Conservation (phyloP, 1,140 invertebrate species). For the Liolophura sinensis region DNA sequence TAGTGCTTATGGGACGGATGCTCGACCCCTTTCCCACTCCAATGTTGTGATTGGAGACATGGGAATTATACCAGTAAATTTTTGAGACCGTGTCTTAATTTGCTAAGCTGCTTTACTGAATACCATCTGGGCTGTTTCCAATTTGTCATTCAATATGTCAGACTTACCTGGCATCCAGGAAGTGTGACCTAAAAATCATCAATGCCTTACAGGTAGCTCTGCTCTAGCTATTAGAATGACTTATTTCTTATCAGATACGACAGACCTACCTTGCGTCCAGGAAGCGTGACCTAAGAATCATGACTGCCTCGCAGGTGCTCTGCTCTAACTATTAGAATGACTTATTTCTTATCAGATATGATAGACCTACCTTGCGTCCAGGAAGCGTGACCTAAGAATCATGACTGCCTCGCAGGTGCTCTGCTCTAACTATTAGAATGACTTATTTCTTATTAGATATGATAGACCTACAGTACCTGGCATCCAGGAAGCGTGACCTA, state of each 20-base stretch:
- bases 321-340: slow-evolving; percentile 99
- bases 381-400: slow-evolving; percentile 86
- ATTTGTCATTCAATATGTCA: too few relatives aligned
- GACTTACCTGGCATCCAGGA: slow-evolving; percentile 90
- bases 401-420: slow-evolving; percentile 99
- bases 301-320: slow-evolving; percentile 99
- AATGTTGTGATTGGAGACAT: too few relatives aligned
- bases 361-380: slow-evolving; percentile 93
- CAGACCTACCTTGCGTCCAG: slow-evolving; percentile 88
- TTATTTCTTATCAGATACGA: too few relatives aligned
- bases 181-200: slow-evolving; percentile 94
- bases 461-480: slow-evolving; percentile 68
- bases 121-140: too few relatives aligned
- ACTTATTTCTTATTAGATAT: too few relatives aligned
- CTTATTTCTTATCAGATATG: too few relatives aligned
- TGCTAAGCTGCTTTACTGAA: too few relatives aligned
- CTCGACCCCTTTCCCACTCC: too few relatives aligned
- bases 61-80: too few relatives aligned
- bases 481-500: slow-evolving; percentile 89
- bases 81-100: too few relatives aligned
- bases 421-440: slow-evolving; percentile 97
- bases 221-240: too few relatives aligned
- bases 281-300: slow-evolving; percentile 94
- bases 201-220: slow-evolving; percentile 99
- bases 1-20: too few relatives aligned